A percentile compares a stretch with the other conserved stretches of the same genome.
These are phyloP conservation scores for Stomorhina lunata DNA, from an alignment of 2,888 invertebrate species.

Conservation along the genomic window DNA sequence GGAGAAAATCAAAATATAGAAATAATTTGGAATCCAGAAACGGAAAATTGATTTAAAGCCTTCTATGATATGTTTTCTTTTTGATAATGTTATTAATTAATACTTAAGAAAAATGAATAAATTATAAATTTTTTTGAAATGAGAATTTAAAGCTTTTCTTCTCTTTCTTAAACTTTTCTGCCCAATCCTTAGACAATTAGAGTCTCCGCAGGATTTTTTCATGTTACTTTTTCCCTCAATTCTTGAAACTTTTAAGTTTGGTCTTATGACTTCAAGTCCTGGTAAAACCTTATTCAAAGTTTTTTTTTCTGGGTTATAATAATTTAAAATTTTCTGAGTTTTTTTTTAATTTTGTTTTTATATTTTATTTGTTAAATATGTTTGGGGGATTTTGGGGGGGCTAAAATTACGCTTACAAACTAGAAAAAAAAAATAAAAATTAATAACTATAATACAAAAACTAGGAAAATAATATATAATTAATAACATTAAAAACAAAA, in stretches of 20 bases:
- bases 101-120: neutral
- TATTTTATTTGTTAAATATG: constrained; percentile 55
- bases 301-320: too few species aligned
- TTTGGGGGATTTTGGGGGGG: constrained; percentile 4
- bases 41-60: too few species aligned
- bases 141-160: neutral
- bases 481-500: constrained; percentile 47
- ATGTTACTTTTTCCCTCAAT: too few species aligned
- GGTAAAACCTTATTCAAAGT: neutral
- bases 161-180: neutral
- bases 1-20: too few species aligned
- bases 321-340: constrained; percentile 18
- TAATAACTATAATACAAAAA: constrained; percentile 46
- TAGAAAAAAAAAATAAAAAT: constrained; percentile 43
- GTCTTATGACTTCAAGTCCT: neutral
- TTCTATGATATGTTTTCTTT: too few species aligned
- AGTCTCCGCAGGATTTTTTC: constrained; percentile 75
- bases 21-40: too few species aligned
- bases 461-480: constrained; percentile 25
- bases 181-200: constrained; percentile 76
- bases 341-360: constrained; percentile 16
- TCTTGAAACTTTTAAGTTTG: too few species aligned
- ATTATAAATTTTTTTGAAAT: neutral
- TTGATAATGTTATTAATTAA: neutral
- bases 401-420: constrained; percentile 46